phyloP scores from a whole-genome alignment of 1,140 invertebrate genomes.

The Popillia japonica region DNA sequence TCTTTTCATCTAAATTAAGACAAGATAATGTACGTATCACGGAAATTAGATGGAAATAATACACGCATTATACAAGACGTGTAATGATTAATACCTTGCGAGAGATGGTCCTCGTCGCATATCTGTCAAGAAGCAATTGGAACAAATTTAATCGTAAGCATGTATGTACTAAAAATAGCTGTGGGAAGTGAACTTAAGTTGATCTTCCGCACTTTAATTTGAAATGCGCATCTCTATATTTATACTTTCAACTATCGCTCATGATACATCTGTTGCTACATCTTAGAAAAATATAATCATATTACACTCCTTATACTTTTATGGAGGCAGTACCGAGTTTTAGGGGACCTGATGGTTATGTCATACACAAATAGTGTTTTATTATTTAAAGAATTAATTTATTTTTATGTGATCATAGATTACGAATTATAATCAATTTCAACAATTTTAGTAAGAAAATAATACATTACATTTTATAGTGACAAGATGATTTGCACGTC shows the following conservation, averaged over 20 bases:
- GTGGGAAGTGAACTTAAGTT: neutral
- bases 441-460: no score
- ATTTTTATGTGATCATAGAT: no score
- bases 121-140: neutral
- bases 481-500: no score
- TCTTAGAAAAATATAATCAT: neutral
- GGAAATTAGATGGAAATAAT: neutral
- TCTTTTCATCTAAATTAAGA: neutral
- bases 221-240: neutral
- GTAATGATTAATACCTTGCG: neutral
- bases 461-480: no score
- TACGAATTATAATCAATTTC: no score
- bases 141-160: neutral
- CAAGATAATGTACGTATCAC: neutral
- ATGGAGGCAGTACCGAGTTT: no score
- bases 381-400: no score
- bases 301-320: neutral
- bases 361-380: no score
- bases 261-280: neutral
- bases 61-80: neutral
- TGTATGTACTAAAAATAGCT: neutral
- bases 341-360: no score
- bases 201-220: neutral
- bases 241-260: neutral
- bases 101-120: neutral